Percentiles rank a stretch among this genome's conserved stretches.
phyloP scores from a whole-genome alignment of 2,797 vertebrate species.

The Helarctos malayanus region DNA sequence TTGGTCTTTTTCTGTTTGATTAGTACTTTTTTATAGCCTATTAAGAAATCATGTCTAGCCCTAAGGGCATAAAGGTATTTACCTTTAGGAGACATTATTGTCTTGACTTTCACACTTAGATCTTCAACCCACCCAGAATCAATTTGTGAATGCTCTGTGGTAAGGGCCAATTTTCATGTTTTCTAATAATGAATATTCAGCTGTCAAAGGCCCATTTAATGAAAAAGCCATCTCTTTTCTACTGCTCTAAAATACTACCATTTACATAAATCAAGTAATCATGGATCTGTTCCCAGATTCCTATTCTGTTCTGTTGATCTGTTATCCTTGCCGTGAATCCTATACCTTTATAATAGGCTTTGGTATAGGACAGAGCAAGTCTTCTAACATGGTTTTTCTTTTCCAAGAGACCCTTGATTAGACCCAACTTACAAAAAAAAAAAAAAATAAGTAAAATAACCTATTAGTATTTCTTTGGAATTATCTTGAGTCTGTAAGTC shows the following conservation, averaged over 20 bases:
- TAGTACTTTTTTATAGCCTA: background rate
- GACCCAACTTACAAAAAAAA: background rate
- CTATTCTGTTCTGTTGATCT: background rate
- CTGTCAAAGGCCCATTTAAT: background rate
- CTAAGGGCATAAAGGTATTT: background rate
- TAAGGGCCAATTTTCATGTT: background rate
- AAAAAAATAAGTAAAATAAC: too few relatives aligned
- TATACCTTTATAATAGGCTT: background rate
- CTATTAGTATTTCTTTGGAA: slow-evolving; percentile 8
- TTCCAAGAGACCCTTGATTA: slow-evolving; percentile 10
- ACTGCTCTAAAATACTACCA: slow-evolving; percentile 9
- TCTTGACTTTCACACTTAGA: slow-evolving; percentile 11
- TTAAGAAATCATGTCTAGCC: slow-evolving; percentile 34
- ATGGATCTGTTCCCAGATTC: background rate
- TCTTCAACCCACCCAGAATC: background rate
- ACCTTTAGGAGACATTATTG: background rate
- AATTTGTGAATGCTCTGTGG: background rate
- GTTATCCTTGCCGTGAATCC: slow-evolving; percentile 37
- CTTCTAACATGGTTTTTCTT: background rate
- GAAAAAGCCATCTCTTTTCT: slow-evolving; percentile 5
- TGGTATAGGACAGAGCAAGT: background rate
- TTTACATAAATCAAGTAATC: slow-evolving; percentile 30
- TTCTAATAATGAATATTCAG: background rate
- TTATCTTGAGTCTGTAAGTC: background rate
- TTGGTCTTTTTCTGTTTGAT: background rate